A percentile compares a stretch with the other conserved stretches of the same genome.
Conservation (phyloP, 1,140 invertebrate species). For the Drosophila leontia region DNA sequence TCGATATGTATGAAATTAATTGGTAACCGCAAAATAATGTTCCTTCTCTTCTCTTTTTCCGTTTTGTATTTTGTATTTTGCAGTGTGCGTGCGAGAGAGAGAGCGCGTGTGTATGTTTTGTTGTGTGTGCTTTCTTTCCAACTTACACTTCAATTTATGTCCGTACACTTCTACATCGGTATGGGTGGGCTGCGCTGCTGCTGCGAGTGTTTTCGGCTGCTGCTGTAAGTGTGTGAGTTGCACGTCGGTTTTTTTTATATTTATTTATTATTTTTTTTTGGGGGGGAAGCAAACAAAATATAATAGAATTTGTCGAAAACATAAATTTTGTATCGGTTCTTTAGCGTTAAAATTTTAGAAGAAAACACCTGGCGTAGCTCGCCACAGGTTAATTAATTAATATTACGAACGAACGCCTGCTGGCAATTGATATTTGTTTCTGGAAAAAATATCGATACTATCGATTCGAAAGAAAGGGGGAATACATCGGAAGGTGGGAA, state of each 20-base stretch:
- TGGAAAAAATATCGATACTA: neutral
- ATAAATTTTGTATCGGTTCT: slow-evolving; percentile 3
- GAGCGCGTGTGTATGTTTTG: slow-evolving; percentile 9
- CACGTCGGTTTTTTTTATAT: slow-evolving; percentile 13
- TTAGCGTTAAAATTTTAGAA: slow-evolving; percentile 10
- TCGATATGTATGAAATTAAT: neutral
- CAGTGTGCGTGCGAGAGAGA: slow-evolving; percentile 8
- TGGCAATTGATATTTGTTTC: slow-evolving; percentile 1
- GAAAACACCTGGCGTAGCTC: slow-evolving; percentile 23
- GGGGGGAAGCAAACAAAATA: slow-evolving; percentile 11
- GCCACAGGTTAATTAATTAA: slow-evolving; percentile 18
- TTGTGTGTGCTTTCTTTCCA: slow-evolving; percentile 13
- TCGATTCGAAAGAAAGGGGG: neutral
- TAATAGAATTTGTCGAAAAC: slow-evolving; percentile 7
- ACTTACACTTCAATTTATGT: slow-evolving; percentile 24
- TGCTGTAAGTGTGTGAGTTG: slow-evolving; percentile 13
- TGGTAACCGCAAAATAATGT: slow-evolving; percentile 2
- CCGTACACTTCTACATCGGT: slow-evolving; percentile 8
- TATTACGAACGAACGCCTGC: slow-evolving; percentile 4
- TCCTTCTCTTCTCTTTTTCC: neutral
- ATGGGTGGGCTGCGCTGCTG: neutral
- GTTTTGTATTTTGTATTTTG: slow-evolving; percentile 6
- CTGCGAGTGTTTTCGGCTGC: no score
- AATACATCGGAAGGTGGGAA: neutral
- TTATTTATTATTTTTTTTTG: no score